Evolutionary conservation across 2,888 invertebrate genomes (phyloP), one percentile per base, ranked within the genome.

Genomic region (Ophion ellenae): DNA sequence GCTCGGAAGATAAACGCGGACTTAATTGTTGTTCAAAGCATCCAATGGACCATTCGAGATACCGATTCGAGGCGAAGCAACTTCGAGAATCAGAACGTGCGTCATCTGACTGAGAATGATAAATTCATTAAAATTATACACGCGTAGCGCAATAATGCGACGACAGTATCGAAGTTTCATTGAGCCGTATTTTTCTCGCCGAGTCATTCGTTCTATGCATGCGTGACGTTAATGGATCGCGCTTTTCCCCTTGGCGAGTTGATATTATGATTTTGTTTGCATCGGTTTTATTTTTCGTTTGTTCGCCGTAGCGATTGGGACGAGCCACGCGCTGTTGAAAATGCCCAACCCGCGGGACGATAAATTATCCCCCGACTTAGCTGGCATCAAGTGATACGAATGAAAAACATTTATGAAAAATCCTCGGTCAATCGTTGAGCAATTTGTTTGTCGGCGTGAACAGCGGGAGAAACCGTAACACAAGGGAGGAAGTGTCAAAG

Each of bases 281-380:
- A 61, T 66, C 57, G 45, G 28, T 45, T 78, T 47, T 6, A 9
- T 45, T 78, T 64, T 47, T 47, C 14, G 47, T 47, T 14, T 14
- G 14, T 11, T 14, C 14, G 47, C 14, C 47, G 74, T 28, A 70
- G 53, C 74, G 32, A 63, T 45, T 61, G 85, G 28, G 70, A 85
- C 45, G 63, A 67, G 36, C 4, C 57, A 47, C 57, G 53, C 40
- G 59, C 6, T 77, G 66, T 80, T 63, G 80, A 80, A 17, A 78
- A 53, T 74, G 76, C 36, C 24, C 20, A 36, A 24, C 20, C 36
- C 36, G 85, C 70, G 76, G 73, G 47, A 45, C 67, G 53, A 83
- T 83, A 85, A 85, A 81, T 81, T n/a, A 75, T 14, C 40, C 28
- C 32, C 2, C 36, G 53, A 73, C 17, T 80, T 76, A 83, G 80